These are phyloP conservation scores for Planococcus citri DNA, from an alignment of 1,140 invertebrate species.

Conservation along the genomic window DNA sequence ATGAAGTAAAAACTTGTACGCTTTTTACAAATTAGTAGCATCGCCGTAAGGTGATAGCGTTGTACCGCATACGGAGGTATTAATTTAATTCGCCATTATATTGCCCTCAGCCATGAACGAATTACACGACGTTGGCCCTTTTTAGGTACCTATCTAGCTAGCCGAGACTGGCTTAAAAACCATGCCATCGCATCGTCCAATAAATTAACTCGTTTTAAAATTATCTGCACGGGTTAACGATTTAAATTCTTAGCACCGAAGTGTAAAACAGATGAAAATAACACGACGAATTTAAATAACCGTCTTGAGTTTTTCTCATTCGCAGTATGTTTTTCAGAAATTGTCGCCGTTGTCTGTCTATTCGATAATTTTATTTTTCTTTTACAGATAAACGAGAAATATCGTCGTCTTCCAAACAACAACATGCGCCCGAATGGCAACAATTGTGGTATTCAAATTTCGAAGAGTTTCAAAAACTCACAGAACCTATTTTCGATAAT, in stretches of 20 bases:
- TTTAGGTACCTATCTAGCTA: neutral
- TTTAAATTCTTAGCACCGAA: neutral
- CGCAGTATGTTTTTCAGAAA: too few relatives aligned
- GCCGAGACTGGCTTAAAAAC: too few relatives aligned
- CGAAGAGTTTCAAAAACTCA: slow-evolving; percentile 33
- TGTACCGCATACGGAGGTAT: neutral
- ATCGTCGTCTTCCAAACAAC: slow-evolving; percentile 23
- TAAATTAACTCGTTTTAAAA: slow-evolving; percentile 1
- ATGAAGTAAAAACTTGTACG: neutral
- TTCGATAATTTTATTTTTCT: slow-evolving; percentile 3
- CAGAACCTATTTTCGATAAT: slow-evolving; percentile 39
- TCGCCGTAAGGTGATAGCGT: neutral
- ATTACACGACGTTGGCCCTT: neutral
- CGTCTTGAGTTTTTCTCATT: too few relatives aligned
- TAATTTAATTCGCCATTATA: neutral
- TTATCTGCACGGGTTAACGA: neutral
- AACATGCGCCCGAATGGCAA: slow-evolving; percentile 29
- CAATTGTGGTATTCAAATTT: slow-evolving; percentile 36
- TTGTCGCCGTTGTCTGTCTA: too few relatives aligned
- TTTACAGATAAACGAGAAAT: slow-evolving; percentile 31
- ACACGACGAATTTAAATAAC: neutral
- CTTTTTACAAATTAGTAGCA: slow-evolving; percentile 3
- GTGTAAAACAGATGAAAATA: neutral
- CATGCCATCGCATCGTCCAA: neutral
- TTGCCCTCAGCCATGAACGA: neutral